These are phyloP conservation scores for Archocentrus centrarchus DNA, from an alignment of 2,113 vertebrate species.

Conservation along the genomic window DNA sequence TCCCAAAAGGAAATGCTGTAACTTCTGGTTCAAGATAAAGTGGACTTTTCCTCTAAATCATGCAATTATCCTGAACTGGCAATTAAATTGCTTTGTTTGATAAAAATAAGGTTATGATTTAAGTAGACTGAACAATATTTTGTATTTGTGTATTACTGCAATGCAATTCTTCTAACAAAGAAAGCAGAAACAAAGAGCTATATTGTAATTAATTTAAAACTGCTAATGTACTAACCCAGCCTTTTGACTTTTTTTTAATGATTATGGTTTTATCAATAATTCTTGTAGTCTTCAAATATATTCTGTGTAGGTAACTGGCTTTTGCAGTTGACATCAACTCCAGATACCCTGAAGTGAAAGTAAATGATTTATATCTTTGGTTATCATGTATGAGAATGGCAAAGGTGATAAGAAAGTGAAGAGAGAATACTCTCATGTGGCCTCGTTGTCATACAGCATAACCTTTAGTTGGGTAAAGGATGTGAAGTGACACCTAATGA, in stretches of 20 bases:
- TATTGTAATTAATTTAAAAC: not conserved
- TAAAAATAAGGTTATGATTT: not conserved
- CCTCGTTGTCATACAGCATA: conserved; percentile 16
- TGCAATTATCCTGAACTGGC: not conserved
- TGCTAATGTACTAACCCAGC: not conserved
- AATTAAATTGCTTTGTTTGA: not conserved
- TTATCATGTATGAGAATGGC: not conserved
- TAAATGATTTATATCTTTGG: not conserved
- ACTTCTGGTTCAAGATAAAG: not conserved
- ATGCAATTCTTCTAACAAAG: not conserved
- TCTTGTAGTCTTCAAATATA: not conserved
- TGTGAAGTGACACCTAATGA: conserved; percentile 1
- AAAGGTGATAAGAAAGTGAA: not conserved
- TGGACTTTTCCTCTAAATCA: not conserved
- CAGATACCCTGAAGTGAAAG: not conserved
- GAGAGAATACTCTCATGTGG: not conserved
- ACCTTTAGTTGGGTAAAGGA: not conserved
- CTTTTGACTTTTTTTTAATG: not conserved
- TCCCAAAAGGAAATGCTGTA: not conserved
- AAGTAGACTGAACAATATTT: not conserved
- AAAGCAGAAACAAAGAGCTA: not conserved
- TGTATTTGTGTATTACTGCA: not conserved
- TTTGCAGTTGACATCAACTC: not conserved
- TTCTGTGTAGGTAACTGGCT: not conserved
- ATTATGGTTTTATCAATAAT: not conserved